These are phyloP conservation scores for Leptura quadrifasciata DNA, from an alignment of 2,888 invertebrate genomes.

Conservation along the genomic window DNA sequence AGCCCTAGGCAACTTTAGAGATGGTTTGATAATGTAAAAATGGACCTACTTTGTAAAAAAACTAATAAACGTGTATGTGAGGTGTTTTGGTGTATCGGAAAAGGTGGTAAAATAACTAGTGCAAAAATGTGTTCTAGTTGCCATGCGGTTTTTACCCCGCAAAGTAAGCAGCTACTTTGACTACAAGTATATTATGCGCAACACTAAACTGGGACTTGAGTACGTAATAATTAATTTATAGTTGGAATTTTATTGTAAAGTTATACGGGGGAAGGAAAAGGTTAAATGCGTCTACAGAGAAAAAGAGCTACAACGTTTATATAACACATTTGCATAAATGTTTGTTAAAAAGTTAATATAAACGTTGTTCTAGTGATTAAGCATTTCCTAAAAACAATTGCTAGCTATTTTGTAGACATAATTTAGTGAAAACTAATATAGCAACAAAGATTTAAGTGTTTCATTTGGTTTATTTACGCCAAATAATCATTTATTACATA, in stretches of 20 bases:
- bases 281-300: conserved; percentile 48
- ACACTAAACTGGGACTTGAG: conserved; percentile 48
- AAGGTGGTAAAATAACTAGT: conserved; percentile 61
- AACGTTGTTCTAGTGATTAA: conserved; percentile 24
- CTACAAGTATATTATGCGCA: conserved; percentile 58
- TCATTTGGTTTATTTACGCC: background rate
- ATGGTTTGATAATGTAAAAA: conserved; percentile 75
- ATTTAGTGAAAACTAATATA: background rate
- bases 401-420: background rate
- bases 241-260: conserved; percentile 14
- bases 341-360: conserved; percentile 25
- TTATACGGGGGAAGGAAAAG: conserved; percentile 11
- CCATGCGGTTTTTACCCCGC: conserved; percentile 71
- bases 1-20: conserved; percentile 77
- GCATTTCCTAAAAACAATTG: conserved; percentile 1
- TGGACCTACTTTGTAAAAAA: conserved; percentile 67
- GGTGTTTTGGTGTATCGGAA: conserved; percentile 63
- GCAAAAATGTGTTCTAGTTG: conserved; percentile 65
- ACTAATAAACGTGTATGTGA: conserved; percentile 54
- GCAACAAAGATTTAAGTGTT: background rate
- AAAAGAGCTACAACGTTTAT: conserved; percentile 46
- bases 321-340: conserved; percentile 37
- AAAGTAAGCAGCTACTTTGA: conserved; percentile 60
- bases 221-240: conserved; percentile 14
- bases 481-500: background rate